Evolutionary conservation across 2,888 invertebrate species (phyloP), one percentile per base, ranked within the genome.

Genomic region (Drosophila paramelanica): DNA sequence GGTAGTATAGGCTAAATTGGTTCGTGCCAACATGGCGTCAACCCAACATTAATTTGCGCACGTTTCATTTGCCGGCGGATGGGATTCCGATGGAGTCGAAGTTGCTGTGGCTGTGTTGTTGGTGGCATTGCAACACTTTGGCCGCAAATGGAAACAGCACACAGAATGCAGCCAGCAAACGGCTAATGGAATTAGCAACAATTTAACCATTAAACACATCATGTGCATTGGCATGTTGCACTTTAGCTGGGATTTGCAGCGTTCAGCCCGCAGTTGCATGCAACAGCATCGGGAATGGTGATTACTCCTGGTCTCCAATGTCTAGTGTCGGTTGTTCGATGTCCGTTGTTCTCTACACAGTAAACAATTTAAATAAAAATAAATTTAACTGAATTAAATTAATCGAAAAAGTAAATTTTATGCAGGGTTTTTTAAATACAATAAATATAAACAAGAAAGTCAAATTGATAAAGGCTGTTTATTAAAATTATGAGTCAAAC

Each of bases 121-220:
- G 64, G 38, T 52, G 69, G 58, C 66, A 67, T 67, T 78, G 82
- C 79, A 87, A 79, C 81, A 84, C 85, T 85, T 73, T 81, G 75
- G 82, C 78, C 80, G 77, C 86, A 85, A 85, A 71, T 58, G 67
- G 56, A 50, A 71, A 27, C 53, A 65, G 71, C 71, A 79, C 60
- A 79, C 62, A 64, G 51, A 65, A 72, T 70, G 78, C 62, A 83
- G 83, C 70, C 77, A 67, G 73, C 72, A 81, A 79, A 67, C 71
- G 61, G 73, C 81, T 81, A 88, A 88, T 86, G 85, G 83, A 86
- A 86, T 86, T 86, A 88, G 86, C 86, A 88, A 88, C 86, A 88
- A 88, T 88, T 88, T 86, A 86, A 88, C 77, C 86, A 88, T 88
- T 88, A 86, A 86, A 83, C 86, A 86, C 81, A 88, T 83, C 79